Evolutionary conservation across 2,797 vertebrate species (phyloP).

Genomic region (Anas bernieri): DNA sequence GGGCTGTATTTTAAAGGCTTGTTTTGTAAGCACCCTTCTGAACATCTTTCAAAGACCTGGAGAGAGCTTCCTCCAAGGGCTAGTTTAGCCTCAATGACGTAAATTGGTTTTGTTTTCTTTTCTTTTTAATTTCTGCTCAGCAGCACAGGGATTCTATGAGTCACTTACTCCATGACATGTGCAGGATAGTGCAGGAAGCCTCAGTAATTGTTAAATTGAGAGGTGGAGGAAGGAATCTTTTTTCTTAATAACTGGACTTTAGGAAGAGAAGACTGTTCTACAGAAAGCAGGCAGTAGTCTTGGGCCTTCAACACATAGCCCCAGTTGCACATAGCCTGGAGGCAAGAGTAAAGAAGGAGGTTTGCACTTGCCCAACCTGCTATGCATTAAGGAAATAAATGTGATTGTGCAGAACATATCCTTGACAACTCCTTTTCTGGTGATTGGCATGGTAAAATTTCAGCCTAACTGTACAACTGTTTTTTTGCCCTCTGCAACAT

Average conservation of each 20-base stretch:
- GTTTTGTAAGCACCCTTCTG: not conserved
- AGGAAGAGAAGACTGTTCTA: not conserved
- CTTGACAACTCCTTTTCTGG: not conserved
- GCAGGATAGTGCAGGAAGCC: not conserved
- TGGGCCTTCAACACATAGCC: not conserved
- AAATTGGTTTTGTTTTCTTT: not conserved
- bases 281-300: not conserved
- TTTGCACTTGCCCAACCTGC: not conserved
- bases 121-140: not conserved
- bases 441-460: not conserved
- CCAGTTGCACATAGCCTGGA: not conserved
- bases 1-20: not conserved
- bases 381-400: not conserved
- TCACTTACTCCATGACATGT: not conserved
- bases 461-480: not conserved
- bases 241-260: not conserved
- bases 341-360: not conserved
- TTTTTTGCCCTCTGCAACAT: not conserved
- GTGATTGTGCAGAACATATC: not conserved
- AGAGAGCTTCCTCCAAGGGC: not conserved
- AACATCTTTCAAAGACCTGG: not conserved
- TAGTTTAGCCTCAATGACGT: not conserved
- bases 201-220: not conserved
- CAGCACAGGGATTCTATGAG: not conserved
- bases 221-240: not conserved